Conservation (phyloP, 2,888 invertebrate genomes). For the Periphyllus acericola region DNA sequence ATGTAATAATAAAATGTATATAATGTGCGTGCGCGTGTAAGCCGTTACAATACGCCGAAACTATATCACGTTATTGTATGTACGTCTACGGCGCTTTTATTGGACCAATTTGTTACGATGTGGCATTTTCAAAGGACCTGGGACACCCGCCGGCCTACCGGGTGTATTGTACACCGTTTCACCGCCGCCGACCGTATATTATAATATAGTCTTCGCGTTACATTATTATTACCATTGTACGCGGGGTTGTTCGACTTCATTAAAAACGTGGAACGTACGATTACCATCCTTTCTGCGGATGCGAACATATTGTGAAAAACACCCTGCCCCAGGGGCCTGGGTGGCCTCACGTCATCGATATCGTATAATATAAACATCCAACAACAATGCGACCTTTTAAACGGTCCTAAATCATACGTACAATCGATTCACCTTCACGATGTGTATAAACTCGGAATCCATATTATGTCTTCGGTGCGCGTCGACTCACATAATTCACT, state of each 20-base stretch:
- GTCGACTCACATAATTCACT: no score
- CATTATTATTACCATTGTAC: not conserved
- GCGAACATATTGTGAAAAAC: constrained; percentile 12
- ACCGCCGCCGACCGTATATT: not conserved
- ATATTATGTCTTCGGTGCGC: no score
- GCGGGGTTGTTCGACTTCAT: constrained; percentile 13
- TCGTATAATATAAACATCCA: constrained; percentile 23
- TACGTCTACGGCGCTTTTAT: constrained; percentile 26
- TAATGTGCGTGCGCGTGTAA: not conserved
- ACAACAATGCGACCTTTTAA: constrained; percentile 16
- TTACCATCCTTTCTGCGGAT: constrained; percentile 23
- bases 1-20: not conserved
- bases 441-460: no score
- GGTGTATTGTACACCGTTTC: not conserved
- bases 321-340: constrained; percentile 22
- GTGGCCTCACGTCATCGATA: constrained; percentile 18
- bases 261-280: constrained; percentile 3
- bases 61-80: not conserved
- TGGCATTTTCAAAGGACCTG: constrained; percentile 30
- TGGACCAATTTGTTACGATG: constrained; percentile 58
- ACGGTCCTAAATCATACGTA: constrained; percentile 4
- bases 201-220: not conserved
- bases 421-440: not conserved
- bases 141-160: not conserved
- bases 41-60: not conserved